A percentile compares a stretch with the other conserved stretches of the same genome.
These are phyloP conservation scores for Nomada fucata DNA, from an alignment of 2,888 invertebrate genomes.

Conservation along the genomic window DNA sequence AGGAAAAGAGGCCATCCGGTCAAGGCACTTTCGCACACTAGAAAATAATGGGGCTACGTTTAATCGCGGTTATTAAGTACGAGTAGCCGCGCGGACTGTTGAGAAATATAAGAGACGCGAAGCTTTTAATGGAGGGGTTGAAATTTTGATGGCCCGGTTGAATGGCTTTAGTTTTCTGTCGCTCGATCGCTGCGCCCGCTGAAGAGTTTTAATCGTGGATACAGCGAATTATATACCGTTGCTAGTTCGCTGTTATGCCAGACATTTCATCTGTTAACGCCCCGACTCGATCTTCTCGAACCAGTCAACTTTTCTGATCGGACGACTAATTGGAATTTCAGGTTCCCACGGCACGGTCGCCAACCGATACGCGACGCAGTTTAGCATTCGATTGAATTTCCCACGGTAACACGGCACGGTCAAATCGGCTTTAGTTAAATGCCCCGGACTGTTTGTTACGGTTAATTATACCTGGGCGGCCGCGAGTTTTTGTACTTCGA, in stretches of 20 bases:
- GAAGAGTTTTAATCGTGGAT: not conserved
- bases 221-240: not conserved
- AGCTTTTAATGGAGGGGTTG: not conserved
- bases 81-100: slow-evolving; percentile 11
- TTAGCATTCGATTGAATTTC: not conserved
- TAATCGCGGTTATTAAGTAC: slow-evolving; percentile 53
- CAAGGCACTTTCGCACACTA: slow-evolving; percentile 49
- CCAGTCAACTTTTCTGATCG: not conserved
- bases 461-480: slow-evolving; percentile 6
- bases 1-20: slow-evolving; percentile 49
- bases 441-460: not conserved
- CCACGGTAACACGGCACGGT: not conserved
- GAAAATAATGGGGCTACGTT: slow-evolving; percentile 50
- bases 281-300: too few relatives aligned
- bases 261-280: too few relatives aligned
- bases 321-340: not conserved
- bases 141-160: not conserved
- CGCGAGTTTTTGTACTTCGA: not conserved
- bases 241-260: too few relatives aligned
- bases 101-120: slow-evolving; percentile 1
- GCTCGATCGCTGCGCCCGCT: too few relatives aligned
- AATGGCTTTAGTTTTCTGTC: not conserved
- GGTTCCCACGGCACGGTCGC: not conserved
- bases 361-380: not conserved
- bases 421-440: slow-evolving; percentile 4